These are phyloP conservation scores for Platerodrilus igneus DNA, from an alignment of 2,888 invertebrate genomes.

Conservation along the genomic window DNA sequence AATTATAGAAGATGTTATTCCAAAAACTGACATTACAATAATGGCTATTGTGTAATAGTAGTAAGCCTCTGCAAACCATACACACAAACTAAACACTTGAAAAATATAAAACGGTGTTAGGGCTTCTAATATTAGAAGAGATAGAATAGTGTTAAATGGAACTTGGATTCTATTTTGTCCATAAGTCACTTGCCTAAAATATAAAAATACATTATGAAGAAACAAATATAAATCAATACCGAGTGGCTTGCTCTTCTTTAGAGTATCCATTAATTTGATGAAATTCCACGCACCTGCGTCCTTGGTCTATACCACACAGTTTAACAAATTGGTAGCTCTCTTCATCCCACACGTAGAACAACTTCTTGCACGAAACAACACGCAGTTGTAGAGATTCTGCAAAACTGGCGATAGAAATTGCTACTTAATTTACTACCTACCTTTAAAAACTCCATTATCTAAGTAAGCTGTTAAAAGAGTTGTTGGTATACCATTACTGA, in stretches of 20 bases:
- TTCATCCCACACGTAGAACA: conserved; percentile 77
- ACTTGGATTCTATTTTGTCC: conserved; percentile 81
- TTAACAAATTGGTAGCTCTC: conserved; percentile 62
- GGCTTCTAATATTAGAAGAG: conserved; percentile 74
- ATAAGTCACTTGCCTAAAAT: conserved; percentile 68
- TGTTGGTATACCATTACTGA: not conserved
- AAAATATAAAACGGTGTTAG: conserved; percentile 95
- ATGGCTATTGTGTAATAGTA: conserved; percentile 86
- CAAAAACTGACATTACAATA: conserved; percentile 75
- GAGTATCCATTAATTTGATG: conserved; percentile 59
- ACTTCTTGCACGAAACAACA: conserved; percentile 75
- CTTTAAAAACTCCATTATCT: conserved; percentile 8
- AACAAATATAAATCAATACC: conserved; percentile 48
- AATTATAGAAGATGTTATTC: conserved; percentile 75
- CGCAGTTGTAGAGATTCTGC: conserved; percentile 48
- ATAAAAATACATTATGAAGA: not conserved
- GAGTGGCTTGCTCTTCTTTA: conserved; percentile 56
- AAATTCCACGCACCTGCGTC: conserved; percentile 58
- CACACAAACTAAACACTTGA: conserved; percentile 82
- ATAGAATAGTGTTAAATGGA: conserved; percentile 68
- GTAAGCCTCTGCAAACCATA: conserved; percentile 87
- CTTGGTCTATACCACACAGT: conserved; percentile 69
- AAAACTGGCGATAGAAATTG: conserved; percentile 21
- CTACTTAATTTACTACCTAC: not conserved
- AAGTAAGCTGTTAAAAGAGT: not conserved